Evolutionary conservation across 2,113 vertebrate species (phyloP), one percentile per base, ranked within the genome.

Genomic region (Ctenodactylus gundi): DNA sequence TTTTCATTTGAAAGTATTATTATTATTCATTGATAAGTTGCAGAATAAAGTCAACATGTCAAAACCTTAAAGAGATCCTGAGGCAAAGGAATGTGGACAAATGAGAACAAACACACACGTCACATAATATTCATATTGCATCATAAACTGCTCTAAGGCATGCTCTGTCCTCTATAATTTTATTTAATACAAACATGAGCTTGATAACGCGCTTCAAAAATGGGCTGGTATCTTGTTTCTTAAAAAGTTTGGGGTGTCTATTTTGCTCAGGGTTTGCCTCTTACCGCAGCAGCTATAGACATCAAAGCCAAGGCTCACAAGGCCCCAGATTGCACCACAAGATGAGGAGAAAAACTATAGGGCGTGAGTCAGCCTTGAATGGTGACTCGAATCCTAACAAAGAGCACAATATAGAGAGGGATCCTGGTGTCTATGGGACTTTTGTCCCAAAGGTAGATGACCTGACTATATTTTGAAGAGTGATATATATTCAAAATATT

Each of bases 1-100:
- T 94, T 96, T 96, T 94, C 18, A 93, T 96, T 91, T 94, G 49
- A 97, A 88, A 96, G 67, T 94, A 44, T 95, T 94, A 4, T 96
- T 94, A 1, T 96, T 95, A 1, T 97, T 97, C 39, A 39, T 96
- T 73, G 41, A 91, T 93, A 83, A 95, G 82, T 94, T 96, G 60
- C 77, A 94, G 67, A 62, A 94, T 88, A 94, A 62, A 27, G 85
- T 97, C 20, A 49, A 29, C 94, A 80, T 92, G 72, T 94, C 90
- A 85, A 95, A 96, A 77, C 80, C 85, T 94, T 82, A 85, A 94
- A 93, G 76, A 91, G 51, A 86, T 82, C 87, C 55, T 65, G 25
- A 85, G 84, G 18, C 93, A 85, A 90, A 23, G 64, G 25, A 86
- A 89, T 90, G 67, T 94, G 89, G 76, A 68, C 34, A 41, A 78